These are phyloP conservation scores for Lemur catta DNA, from an alignment of 2,797 vertebrate genomes.

Conservation along the genomic window DNA sequence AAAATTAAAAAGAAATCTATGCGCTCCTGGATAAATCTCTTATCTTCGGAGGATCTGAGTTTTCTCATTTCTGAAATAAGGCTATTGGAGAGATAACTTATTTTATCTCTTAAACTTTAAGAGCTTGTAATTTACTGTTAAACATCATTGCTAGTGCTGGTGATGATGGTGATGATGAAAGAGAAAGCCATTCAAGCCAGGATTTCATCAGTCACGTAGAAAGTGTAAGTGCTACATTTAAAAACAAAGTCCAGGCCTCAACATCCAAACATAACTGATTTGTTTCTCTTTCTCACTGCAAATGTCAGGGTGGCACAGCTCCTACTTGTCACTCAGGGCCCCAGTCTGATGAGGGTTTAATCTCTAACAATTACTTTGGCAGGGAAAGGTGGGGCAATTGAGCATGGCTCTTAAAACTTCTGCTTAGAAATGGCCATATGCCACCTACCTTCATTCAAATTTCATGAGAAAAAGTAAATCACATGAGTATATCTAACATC, in stretches of 20 bases:
- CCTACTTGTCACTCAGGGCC: not conserved
- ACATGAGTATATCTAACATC: not conserved
- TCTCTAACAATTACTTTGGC: not conserved
- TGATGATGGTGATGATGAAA: not conserved
- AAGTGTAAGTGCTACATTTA: not conserved
- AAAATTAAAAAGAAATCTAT: constrained; percentile 6
- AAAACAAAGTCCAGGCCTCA: not conserved
- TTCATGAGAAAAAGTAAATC: not conserved
- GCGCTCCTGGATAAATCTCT: not conserved
- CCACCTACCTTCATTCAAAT: not conserved
- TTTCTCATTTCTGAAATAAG: constrained; percentile 38
- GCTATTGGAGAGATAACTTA: not conserved
- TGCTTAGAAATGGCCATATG: not conserved
- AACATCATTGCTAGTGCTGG: not conserved
- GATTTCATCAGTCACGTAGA: not conserved
- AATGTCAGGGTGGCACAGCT: not conserved
- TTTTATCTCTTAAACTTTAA: not conserved
- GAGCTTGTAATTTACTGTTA: not conserved
- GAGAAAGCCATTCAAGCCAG: not conserved
- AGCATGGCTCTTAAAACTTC: not conserved
- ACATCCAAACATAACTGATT: not conserved
- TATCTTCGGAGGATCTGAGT: not conserved
- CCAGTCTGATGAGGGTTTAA: not conserved
- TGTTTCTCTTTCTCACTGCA: not conserved
- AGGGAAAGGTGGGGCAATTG: not conserved